Conservation (phyloP, 2,113 vertebrate species). For the Alces alces region DNA sequence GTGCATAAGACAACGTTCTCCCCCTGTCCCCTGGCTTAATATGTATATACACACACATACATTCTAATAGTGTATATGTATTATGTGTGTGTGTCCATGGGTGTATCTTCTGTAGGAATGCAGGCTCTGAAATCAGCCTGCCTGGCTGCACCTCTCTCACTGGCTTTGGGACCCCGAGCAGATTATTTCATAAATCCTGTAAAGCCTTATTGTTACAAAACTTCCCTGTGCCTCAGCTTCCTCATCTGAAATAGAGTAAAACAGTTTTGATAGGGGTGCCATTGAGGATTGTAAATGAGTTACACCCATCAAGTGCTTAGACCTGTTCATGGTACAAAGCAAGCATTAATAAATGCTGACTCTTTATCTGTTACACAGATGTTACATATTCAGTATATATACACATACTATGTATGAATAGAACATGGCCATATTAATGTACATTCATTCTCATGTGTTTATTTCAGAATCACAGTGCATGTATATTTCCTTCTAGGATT, state of each 20-base stretch:
- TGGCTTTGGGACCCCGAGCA: not conserved
- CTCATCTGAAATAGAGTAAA: not conserved
- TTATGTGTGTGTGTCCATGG: not conserved
- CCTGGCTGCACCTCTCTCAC: not conserved
- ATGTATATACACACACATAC: not conserved
- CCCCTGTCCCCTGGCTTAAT: not conserved
- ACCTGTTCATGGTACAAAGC: not conserved
- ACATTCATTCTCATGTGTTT: not conserved
- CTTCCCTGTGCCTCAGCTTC: not conserved
- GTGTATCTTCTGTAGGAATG: not conserved
- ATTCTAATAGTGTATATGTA: not conserved
- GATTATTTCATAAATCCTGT: not conserved
- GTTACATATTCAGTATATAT: not conserved
- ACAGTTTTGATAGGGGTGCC: not conserved
- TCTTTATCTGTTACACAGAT: not conserved
- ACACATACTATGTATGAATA: not conserved
- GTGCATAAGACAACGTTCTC: not conserved
- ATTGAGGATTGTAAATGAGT: not conserved
- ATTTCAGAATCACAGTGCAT: not conserved
- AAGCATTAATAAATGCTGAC: not conserved
- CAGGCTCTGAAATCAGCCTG: not conserved
- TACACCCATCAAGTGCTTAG: not conserved
- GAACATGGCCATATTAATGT: not conserved
- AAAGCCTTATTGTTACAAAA: not conserved
- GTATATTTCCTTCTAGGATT: conserved; percentile 30